Percentiles rank a stretch among this genome's conserved stretches.
Conservation (phyloP, 2,113 vertebrate species). For the Sterrhoptilus dennistouni region DNA sequence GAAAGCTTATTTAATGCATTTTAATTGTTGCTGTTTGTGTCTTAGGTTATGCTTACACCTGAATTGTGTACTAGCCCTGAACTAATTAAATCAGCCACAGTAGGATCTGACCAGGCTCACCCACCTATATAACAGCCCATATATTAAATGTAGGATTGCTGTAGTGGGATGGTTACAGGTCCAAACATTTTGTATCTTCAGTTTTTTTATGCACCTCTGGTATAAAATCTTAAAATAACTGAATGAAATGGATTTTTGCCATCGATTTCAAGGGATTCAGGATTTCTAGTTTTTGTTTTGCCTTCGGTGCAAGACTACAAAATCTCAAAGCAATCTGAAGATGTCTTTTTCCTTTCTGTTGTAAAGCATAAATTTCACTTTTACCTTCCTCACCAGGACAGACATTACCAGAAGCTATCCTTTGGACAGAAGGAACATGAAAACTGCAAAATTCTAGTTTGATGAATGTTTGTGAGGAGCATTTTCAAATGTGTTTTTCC, state of each 20-base stretch:
- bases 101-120: neutral
- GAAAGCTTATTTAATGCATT: neutral
- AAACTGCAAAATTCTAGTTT: constrained; percentile 27
- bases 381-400: constrained; percentile 38
- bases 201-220: neutral
- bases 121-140: neutral
- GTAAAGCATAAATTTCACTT: constrained; percentile 31
- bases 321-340: constrained; percentile 9
- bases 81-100: neutral
- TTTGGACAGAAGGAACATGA: constrained; percentile 48
- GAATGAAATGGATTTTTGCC: neutral
- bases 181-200: neutral
- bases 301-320: constrained; percentile 1
- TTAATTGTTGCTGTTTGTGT: neutral
- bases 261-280: neutral
- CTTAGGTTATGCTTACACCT: neutral
- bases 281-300: constrained; percentile 20
- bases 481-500: constrained; percentile 53
- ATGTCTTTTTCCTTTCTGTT: constrained; percentile 20
- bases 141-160: neutral
- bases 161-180: neutral
- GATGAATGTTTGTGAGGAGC: constrained; percentile 11
- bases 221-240: neutral
- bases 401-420: constrained; percentile 44
- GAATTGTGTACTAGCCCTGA: neutral